Base-by-base conservation (phyloP, 2,888 invertebrate species). In the Mythimna ferrago region DNA sequence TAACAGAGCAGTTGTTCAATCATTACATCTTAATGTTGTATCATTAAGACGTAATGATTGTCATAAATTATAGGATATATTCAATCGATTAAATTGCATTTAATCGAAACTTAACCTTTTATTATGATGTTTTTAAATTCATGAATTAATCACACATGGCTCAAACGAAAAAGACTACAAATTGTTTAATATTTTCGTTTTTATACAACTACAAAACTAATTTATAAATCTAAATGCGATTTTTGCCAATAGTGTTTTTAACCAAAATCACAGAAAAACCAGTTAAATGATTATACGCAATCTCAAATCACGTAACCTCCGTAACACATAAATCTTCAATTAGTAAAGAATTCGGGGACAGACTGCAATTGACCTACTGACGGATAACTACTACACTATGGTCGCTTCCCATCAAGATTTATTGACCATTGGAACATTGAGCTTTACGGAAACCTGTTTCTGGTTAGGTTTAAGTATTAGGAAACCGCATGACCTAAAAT, bases 401-500 rank as follows among this genome's bases (percentile, higher is more conserved):
- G 44, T 35, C n/a, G 63, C 48, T 72, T 68, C 57, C 56, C 83
- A 78, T 83, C 66, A 74, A 74, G 70, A 83, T 76, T 74, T 78
- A 81, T 80, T 73, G 74, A 62, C 60, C 69, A 66, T 76, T 74
- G 57, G 64, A 69, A 73, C 68, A 72, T 70, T 73, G 60, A 64
- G 63, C 70, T 68, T 79, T 84, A 44, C 72, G 72, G 80, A 73
- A 82, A 84, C 80, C 61, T 78, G 80, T 80, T 70, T 72, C 67
- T 51, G 61, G 72, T 78, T 74, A 64, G 71, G 63, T 57, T 63
- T 75, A 76, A 66, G 62, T 53, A 67, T 80, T 80, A 56, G 65
- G 67, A 73, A 83, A 76, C 21, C 0, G 35, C 35, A 2, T 84
- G 83, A 85, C 80, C 83, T 80, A 81, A 84, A 84, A 78, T 76